Percentiles rank a stretch among this genome's conserved stretches.
Evolutionary conservation across 2,113 vertebrate genomes (phyloP).

Genomic region (Notechis scutatus): DNA sequence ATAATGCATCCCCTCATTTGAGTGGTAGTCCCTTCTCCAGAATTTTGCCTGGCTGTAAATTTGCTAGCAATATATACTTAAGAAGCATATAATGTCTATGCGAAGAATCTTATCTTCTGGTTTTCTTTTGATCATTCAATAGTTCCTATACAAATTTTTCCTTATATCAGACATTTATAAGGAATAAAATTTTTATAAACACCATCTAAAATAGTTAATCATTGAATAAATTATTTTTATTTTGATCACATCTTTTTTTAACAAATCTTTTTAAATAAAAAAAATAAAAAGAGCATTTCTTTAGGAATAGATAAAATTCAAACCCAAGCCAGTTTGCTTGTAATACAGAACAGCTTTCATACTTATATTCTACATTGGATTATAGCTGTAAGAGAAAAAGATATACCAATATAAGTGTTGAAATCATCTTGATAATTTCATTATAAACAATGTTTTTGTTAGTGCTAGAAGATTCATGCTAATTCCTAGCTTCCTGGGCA

Average conservation of each 20-base stretch:
- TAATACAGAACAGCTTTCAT: slow-evolving; percentile 19
- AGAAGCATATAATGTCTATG: background rate
- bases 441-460: slow-evolving; percentile 1
- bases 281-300: background rate
- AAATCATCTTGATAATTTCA: background rate
- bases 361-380: background rate
- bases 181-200: background rate
- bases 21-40: background rate
- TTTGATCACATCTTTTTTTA: background rate
- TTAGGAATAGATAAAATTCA: background rate
- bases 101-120: background rate
- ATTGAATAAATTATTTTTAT: slow-evolving; percentile 32
- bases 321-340: slow-evolving; percentile 20
- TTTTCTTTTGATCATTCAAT: slow-evolving; percentile 7
- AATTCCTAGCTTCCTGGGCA: slow-evolving; percentile 2
- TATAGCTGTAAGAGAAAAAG: background rate
- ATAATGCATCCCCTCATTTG: background rate
- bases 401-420: background rate
- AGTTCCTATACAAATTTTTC: background rate
- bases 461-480: background rate
- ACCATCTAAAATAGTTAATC: slow-evolving; percentile 29
- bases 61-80: background rate
- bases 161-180: background rate
- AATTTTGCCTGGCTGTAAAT: background rate
- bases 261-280: too few relatives aligned